Evolutionary conservation across 1,140 invertebrate genomes (phyloP).

Genomic region (Aphidius ervi): DNA sequence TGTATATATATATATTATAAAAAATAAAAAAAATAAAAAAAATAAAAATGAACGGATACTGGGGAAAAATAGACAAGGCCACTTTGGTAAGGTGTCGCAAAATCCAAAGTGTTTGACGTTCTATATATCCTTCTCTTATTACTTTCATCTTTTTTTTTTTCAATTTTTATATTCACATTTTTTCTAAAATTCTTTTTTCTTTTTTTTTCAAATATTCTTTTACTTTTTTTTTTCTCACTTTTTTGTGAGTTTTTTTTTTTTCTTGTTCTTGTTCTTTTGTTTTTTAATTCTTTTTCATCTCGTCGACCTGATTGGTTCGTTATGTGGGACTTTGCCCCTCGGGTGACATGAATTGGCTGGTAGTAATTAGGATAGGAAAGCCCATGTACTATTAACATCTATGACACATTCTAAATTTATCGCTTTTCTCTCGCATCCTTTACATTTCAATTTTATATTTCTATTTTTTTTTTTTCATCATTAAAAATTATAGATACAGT

Average conservation of each 20-base stretch:
- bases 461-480: too few species aligned
- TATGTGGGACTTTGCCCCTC: background rate
- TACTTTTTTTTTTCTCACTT: constrained; percentile 2
- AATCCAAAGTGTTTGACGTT: constrained; percentile 18
- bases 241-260: constrained; percentile 2
- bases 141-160: constrained; percentile 1
- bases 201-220: constrained; percentile 2
- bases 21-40: constrained; percentile 13
- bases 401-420: too few species aligned
- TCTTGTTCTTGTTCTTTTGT: background rate
- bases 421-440: too few species aligned
- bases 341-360: background rate
- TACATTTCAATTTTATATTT: too few species aligned
- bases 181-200: background rate
- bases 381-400: too few species aligned
- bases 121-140: background rate
- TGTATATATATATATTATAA: background rate
- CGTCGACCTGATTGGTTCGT: constrained; percentile 9
- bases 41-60: constrained; percentile 3
- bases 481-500: too few species aligned
- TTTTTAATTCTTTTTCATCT: background rate
- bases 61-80: constrained; percentile 17
- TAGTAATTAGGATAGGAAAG: background rate
- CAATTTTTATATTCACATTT: background rate
- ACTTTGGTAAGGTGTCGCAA: constrained; percentile 16